Evolutionary conservation across 2,797 vertebrate species (phyloP), one percentile per base, ranked within the genome.

Genomic region (Chelidonichthys spinosus): DNA sequence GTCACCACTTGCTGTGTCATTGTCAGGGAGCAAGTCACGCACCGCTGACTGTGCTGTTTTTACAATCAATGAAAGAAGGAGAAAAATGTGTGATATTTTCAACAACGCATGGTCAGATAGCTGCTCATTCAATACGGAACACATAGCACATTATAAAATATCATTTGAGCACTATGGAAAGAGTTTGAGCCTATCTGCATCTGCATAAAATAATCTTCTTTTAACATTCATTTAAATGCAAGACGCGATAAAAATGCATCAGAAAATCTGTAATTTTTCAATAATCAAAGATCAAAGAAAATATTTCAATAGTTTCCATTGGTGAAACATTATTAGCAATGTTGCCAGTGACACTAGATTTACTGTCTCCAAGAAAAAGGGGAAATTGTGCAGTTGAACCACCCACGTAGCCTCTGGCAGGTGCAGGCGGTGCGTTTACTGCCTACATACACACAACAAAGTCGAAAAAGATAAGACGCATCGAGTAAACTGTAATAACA

Each of bases 1-100:
- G 81, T 79, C 71, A 70, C 37, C 43, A 10, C 80, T 77, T 62
- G 82, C 80, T 78, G 74, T 79, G 81, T 82, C 78, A 3, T 65
- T 67, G 83, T 75, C 33, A 33, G 83, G 25, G 44, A 67, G 74
- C 35, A 25, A 53, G 68, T 72, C 66, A 78, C 36, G 5, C 50
- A 46, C 46, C 72, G 76, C 63, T 74, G 78, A 71, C 50, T 63
- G 59, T 36, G 78, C 50, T 44, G 43, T 56, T 80, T 73, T 46
- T 10, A 65, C 9, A 52, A 67, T 68, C 25, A 62, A 14, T 17
- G 10, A 52, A 35, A 32, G 61, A 36, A 6, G 14, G 8, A 52
- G n/a, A 52, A n/a, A 25, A 18, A 15, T 15, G 40, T 2, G 5
- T 14, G 14, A 39, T 35, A 18, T 63, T 63, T 47, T 5, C 35